Evolutionary conservation across 2,113 vertebrate genomes (phyloP), one percentile per base, ranked within the genome.

Genomic region (Daboia siamensis): DNA sequence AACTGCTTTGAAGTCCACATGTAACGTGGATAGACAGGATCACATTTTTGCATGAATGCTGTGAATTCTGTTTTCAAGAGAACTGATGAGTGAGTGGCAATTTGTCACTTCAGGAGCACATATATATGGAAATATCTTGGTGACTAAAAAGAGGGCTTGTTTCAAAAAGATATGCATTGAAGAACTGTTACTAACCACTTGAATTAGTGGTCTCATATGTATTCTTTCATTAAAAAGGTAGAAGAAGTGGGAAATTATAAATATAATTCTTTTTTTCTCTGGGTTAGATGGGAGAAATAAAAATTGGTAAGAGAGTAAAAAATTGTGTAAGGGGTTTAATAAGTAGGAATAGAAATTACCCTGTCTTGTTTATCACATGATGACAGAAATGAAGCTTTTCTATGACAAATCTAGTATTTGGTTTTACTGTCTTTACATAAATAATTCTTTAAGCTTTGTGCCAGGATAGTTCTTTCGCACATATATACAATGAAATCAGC

Each of bases 401-500:
- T 57, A 59, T 54, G 7, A 69, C 24, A 57, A 46, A 57, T 15
- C 59, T 64, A n/a, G 59, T 17, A 55, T 87, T 74, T 93, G 90
- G 21, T 94, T 93, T 89, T 44, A 44, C 23, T 93, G 24, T 59
- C 52, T 94, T 94, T 93, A 57, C 90, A 92, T 91, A 94, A 93
- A 87, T 29, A 80, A 57, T 92, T 95, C 88, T 93, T 93, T 96
- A 94, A 91, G 94, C 94, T 93, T 95, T 95, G 24, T 90, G 96
- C 95, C 84, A 11, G 92, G 89, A 85, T 95, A 94, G 93, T 0
- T 0, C 91, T 90, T 90, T 95, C 94, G 91, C n/a, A 39, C 54
- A 44, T 29, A 86, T 95, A 92, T 96, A 94, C 93, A 95, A 94
- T 96, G 95, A 97, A 94, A 48, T 80, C 95, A 92, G 46, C 69